Conservation (phyloP, 2,113 vertebrate genomes). For the Rattus norvegicus region DNA sequence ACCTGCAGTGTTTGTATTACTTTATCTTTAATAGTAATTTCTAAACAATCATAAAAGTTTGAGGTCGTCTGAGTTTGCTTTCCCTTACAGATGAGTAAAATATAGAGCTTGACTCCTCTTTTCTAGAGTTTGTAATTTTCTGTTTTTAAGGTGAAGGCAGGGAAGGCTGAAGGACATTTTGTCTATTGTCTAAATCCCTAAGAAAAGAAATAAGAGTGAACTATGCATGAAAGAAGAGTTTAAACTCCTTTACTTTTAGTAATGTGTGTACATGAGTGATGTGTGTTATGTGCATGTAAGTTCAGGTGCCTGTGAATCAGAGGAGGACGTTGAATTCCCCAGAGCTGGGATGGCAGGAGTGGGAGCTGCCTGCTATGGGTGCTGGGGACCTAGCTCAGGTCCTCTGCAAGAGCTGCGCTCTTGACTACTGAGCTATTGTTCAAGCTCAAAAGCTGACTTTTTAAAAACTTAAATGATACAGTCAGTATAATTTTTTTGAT, state of each 20-base stretch:
- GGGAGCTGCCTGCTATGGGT: not conserved
- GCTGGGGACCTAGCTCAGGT: no score
- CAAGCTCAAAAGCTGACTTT: conserved; percentile 38
- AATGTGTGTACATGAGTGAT: not conserved
- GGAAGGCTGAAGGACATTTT: not conserved
- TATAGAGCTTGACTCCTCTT: not conserved
- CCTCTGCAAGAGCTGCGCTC: not conserved
- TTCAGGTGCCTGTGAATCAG: not conserved
- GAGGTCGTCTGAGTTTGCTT: conserved; percentile 30
- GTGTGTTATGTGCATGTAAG: not conserved
- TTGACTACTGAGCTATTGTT: not conserved
- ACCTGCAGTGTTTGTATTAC: conserved; percentile 28
- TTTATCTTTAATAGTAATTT: conserved; percentile 43
- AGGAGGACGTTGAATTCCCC: not conserved
- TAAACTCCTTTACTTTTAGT: conserved; percentile 8
- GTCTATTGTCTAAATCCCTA: conserved; percentile 22
- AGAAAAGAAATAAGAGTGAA: conserved; percentile 42
- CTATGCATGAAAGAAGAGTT: conserved; percentile 18
- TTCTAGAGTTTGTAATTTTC: conserved; percentile 29
- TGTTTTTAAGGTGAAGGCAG: conserved; percentile 1
- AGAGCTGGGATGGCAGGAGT: not conserved
- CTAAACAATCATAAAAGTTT: conserved; percentile 44
- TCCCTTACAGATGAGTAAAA: conserved; percentile 33
- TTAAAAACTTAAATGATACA: conserved; percentile 55
- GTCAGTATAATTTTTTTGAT: conserved; percentile 15